phyloP scores from a whole-genome alignment of 2,888 invertebrate species.

The Acrobasis repandana region DNA sequence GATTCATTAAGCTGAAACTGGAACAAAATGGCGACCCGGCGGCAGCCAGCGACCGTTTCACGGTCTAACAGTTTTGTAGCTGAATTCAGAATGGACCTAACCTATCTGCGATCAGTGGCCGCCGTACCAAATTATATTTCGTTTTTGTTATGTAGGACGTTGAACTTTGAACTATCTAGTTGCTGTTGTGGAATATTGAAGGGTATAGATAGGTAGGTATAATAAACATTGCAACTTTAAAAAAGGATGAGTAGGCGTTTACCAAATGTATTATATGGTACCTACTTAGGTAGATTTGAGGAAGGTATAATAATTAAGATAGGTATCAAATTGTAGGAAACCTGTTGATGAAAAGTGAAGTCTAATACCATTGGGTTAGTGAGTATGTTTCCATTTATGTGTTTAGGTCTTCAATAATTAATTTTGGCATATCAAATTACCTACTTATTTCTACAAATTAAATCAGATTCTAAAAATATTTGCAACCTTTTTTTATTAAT shows the following conservation, averaged over 20 bases:
- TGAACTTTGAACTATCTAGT: slow-evolving; percentile 12
- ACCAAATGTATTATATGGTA: neutral
- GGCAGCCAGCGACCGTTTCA: slow-evolving; percentile 62
- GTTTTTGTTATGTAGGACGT: slow-evolving; percentile 12
- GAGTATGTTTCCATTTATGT: too few species aligned
- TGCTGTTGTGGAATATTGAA: neutral
- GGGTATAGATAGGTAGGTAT: neutral
- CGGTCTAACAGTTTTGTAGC: slow-evolving; percentile 66
- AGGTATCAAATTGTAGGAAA: too few species aligned
- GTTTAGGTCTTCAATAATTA: too few species aligned
- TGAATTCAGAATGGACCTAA: slow-evolving; percentile 59
- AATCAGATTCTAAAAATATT: too few species aligned
- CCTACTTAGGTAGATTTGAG: too few species aligned
- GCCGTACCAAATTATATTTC: slow-evolving; percentile 7
- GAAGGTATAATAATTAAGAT: too few species aligned
- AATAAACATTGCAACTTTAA: neutral
- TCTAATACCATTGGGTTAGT: too few species aligned
- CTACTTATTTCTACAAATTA: too few species aligned
- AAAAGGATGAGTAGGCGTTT: neutral
- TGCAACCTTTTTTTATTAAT: too few species aligned
- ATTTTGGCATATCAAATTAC: too few species aligned
- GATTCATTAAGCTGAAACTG: slow-evolving; percentile 70
- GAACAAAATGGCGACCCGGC: slow-evolving; percentile 59
- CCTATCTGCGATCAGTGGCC: slow-evolving; percentile 34
- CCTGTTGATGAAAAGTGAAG: too few species aligned